Evolutionary conservation across 2,113 vertebrate species (phyloP).

Genomic region (Spermophilus dauricus): DNA sequence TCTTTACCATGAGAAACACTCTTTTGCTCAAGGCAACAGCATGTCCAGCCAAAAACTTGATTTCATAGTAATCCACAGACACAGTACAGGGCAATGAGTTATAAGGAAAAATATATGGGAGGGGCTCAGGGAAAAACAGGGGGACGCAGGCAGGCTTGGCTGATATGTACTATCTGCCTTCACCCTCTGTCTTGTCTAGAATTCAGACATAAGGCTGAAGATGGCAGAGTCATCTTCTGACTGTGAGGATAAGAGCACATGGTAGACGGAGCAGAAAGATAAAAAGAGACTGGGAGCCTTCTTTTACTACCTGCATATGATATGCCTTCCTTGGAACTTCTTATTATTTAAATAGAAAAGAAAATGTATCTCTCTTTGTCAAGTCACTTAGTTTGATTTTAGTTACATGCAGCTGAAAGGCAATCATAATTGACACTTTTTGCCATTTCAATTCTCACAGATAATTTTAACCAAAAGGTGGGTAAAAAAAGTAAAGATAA

Average conservation of each 20-base stretch:
- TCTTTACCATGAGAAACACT: not conserved
- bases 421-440: not conserved
- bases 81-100: not conserved
- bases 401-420: not conserved
- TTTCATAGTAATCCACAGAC: not conserved
- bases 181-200: not conserved
- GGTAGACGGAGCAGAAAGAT: not conserved
- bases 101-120: not conserved
- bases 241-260: not conserved
- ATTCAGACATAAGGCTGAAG: conserved; percentile 5
- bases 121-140: not conserved
- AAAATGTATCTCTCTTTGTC: not conserved
- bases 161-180: not conserved
- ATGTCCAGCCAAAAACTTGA: not conserved
- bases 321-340: not conserved
- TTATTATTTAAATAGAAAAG: not conserved
- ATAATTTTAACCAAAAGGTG: not conserved
- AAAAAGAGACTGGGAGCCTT: not conserved
- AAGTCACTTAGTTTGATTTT: not conserved
- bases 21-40: not conserved
- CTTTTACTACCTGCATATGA: not conserved
- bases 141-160: not conserved
- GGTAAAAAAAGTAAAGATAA: conserved; percentile 26
- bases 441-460: conserved; percentile 20
- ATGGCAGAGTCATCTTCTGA: not conserved